Evolutionary conservation across 2,113 vertebrate species (phyloP).

Genomic region (Phyllostomus discolor): DNA sequence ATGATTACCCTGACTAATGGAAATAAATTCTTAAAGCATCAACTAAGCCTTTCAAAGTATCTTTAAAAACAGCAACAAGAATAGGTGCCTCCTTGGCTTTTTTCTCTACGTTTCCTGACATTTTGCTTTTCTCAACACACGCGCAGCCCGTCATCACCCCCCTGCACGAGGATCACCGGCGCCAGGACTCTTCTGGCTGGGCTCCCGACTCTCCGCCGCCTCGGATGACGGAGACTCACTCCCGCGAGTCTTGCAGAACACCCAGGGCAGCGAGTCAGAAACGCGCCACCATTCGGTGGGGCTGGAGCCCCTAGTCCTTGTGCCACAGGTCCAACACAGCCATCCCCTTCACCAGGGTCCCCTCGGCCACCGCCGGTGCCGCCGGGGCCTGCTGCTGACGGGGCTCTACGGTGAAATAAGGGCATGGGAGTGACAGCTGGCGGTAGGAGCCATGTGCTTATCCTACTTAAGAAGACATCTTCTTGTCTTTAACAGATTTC

Average conservation of each 20-base stretch:
- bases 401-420: background rate
- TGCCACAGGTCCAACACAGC: background rate
- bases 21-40: conserved; percentile 28
- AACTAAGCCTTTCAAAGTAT: background rate
- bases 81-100: background rate
- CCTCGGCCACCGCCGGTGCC: background rate
- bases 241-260: background rate
- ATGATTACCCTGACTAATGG: background rate
- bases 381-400: background rate
- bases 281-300: background rate
- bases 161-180: background rate
- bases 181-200: background rate
- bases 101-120: background rate
- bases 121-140: background rate
- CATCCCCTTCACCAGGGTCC: background rate
- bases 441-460: background rate
- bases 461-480: background rate
- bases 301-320: background rate
- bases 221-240: background rate
- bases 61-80: background rate
- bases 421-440: background rate
- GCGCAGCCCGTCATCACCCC: background rate
- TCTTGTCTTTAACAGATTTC: background rate
- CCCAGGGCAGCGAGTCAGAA: background rate
- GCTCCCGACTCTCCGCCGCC: background rate